Conservation (phyloP, 2,113 vertebrate genomes). For the Catagonus wagneri region DNA sequence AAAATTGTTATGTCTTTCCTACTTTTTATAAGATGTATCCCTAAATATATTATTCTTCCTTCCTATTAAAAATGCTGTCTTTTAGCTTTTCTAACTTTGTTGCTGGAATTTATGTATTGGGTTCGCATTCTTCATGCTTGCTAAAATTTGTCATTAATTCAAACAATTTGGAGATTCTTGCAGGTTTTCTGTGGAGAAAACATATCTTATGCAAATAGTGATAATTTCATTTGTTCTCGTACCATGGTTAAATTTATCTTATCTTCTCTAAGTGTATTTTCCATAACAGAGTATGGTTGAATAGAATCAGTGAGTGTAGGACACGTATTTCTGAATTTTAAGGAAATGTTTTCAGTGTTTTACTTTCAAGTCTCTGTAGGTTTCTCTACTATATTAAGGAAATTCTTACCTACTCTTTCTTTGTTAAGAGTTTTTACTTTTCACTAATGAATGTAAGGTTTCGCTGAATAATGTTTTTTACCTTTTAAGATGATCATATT, state of each 20-base stretch:
- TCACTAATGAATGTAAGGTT: not conserved
- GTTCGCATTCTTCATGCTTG: not conserved
- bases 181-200: not conserved
- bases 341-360: not conserved
- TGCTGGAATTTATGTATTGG: not conserved
- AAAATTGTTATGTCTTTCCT: not conserved
- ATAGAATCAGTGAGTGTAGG: not conserved
- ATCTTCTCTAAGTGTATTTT: not conserved
- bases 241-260: not conserved
- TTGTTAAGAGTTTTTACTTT: not conserved
- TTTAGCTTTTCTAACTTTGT: no score
- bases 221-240: not conserved
- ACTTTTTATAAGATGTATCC: not conserved
- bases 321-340: not conserved
- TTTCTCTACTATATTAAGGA: not conserved
- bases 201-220: not conserved
- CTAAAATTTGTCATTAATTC: not conserved
- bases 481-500: not conserved
- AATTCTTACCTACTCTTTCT: not conserved
- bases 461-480: not conserved
- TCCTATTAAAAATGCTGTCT: not conserved
- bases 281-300: not conserved
- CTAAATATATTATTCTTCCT: not conserved
- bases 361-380: not conserved
- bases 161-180: not conserved